Evolutionary conservation across 2,113 vertebrate species (phyloP), one percentile per base, ranked within the genome.

Genomic region (Eubucco bourcierii): DNA sequence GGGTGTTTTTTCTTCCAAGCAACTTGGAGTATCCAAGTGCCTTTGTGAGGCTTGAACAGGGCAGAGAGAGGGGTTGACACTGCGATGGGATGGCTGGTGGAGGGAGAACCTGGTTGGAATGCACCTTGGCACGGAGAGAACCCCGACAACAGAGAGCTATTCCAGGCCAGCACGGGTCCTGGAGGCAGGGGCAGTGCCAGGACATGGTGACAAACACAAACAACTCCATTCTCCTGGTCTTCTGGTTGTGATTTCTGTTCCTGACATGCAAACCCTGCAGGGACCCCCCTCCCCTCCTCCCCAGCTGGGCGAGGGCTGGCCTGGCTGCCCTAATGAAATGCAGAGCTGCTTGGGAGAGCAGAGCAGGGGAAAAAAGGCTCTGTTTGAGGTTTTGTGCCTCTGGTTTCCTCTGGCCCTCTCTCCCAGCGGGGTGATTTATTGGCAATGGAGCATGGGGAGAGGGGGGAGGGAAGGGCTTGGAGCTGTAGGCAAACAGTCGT

Each of bases 251-350:
- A 89, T 95, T 94, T 95, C 77, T 96, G 86, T 74, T 90, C 52
- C 90, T 5, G 20, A 80, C 8, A 73, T 7, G 39, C 81, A 84
- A 95, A 68, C 86, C 80, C 66, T 73, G 59, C 29, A 7, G 89
- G 80, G 20, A 56, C 72, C 33, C 89, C 71, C 70, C 74, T 87
- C 77, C 28, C 24, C 75, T 80, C 79, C 75, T 82, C 76, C 34
- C 84, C 91, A 85, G 90, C 87, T 63, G 65, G 84, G 83, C 2
- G 17, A 93, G 55, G 72, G 90, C 86, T 90, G 88, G 94, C 80
- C 80, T 65, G 76, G 83, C 79, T 1, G 28, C 56, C 3, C 64
- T 96, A 96, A 96, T 97, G 96, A 96, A 97, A 97, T 94, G 92
- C 96, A 97, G 97, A 92, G 81, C 90, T 94, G 41, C 85, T 96